phyloP scores from a whole-genome alignment of 2,797 vertebrate species.

The Ptychadena robeensis region DNA sequence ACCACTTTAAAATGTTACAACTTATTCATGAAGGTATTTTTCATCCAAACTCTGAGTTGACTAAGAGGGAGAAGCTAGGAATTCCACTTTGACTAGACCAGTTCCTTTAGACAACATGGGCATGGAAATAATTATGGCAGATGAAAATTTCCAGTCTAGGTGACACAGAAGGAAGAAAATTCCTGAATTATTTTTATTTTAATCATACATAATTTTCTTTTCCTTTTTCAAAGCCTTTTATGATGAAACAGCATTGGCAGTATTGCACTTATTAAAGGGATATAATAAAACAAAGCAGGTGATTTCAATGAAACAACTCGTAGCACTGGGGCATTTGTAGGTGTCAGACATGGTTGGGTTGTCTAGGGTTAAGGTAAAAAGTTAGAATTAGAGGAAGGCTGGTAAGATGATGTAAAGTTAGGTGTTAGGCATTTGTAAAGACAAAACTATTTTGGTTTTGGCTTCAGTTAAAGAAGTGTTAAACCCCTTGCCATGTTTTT shows the following conservation, averaged over 20 bases:
- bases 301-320: no score
- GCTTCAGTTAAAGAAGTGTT: no score
- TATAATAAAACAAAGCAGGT: no score
- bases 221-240: conserved; percentile 19
- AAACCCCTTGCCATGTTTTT: no score
- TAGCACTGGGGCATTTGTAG: no score
- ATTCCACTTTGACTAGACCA: conserved; percentile 66
- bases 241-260: neutral
- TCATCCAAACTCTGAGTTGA: conserved; percentile 58
- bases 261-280: neutral
- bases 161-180: conserved; percentile 63
- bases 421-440: no score
- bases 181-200: conserved; percentile 63
- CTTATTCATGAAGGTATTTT: conserved; percentile 58
- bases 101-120: conserved; percentile 60
- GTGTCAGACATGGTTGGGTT: no score
- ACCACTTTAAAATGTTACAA: conserved; percentile 31
- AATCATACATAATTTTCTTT: conserved; percentile 19
- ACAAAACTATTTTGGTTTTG: no score
- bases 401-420: no score
- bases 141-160: conserved; percentile 67
- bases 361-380: no score
- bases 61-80: conserved; percentile 62
- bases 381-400: no score
- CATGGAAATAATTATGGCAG: conserved; percentile 68